Base-by-base conservation (phyloP, 2,888 invertebrate genomes). In the Latrodectus elegans region DNA sequence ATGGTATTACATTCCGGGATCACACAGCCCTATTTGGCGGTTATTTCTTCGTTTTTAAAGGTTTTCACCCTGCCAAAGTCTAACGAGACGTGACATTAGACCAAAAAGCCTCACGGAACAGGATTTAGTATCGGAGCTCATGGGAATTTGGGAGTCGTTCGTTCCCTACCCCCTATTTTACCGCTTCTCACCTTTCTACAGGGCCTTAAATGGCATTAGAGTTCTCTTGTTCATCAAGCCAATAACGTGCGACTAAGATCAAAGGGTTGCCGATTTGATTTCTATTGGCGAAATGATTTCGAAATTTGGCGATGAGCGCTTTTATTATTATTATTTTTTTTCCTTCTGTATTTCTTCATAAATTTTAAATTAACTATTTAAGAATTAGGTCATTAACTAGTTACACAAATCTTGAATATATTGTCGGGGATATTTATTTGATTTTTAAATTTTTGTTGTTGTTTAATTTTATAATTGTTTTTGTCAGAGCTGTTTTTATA, bases 161-260 rank as follows among this genome's bases (percentile, higher is more conserved):
- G 4, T 60, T 60, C 60, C 60, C 60, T 15, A 10, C 60, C 85
- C 85, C 85, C 85, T 17, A 38, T 38, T 86, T 86, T 86, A 75
- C 85, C 85, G 80, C 85, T 87, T 87, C 86, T 87, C 86, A 81
- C 86, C 86, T 87, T 87, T 81, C 86, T 71, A 82, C 26, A 72
- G 81, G 86, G 86, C 73, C 72, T 80, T 67, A 87, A 87, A 87
- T 87, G 81, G 86, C 77, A 87, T 87, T 87, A 87, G 81, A 77
- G 53, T 77, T 81, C 86, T 82, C 86, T 82, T 87, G 86, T 82
- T 87, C 86, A 87, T 87, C 86, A 87, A 87, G 86, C 86, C 86
- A 87, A 87, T 87, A 87, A 82, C 86, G 38, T 65, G 52, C 80
- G 86, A 81, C 81, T 72, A 80, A 86, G 81, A 86, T 76, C 26